These are phyloP conservation scores for Cylloceria caligata DNA, from an alignment of 2,888 invertebrate species.

Conservation along the genomic window DNA sequence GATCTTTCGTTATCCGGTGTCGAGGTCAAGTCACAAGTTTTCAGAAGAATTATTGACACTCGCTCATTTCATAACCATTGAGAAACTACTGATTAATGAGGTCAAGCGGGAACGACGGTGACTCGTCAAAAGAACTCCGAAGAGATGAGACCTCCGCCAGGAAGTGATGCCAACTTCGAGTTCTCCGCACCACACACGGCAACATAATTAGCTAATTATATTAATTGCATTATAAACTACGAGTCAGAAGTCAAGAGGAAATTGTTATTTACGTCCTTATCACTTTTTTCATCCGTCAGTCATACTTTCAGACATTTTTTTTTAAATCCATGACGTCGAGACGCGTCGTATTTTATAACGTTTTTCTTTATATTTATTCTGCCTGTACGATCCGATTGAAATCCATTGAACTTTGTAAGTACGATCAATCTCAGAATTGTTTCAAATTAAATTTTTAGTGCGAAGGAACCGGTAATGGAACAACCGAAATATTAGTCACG, in stretches of 20 bases:
- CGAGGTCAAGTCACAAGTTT: conserved; percentile 45
- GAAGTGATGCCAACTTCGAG: not conserved
- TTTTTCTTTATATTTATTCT: too few species aligned
- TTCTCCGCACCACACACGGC: not conserved
- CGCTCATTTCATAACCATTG: not conserved
- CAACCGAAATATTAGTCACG: conserved; percentile 44
- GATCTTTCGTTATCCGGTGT: conserved; percentile 61
- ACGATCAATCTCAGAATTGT: not conserved
- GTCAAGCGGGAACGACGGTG: conserved; percentile 27
- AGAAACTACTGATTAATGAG: conserved; percentile 21
- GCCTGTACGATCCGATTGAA: too few species aligned
- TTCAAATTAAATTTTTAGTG: not conserved
- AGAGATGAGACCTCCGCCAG: not conserved
- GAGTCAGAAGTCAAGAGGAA: not conserved
- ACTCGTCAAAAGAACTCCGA: conserved; percentile 35
- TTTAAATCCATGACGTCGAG: not conserved
- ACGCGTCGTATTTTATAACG: too few species aligned
- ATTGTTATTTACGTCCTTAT: not conserved
- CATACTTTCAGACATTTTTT: not conserved
- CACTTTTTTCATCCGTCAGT: not conserved
- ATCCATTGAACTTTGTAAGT: not conserved
- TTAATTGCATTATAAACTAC: not conserved
- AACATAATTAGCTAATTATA: not conserved
- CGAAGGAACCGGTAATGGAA: conserved; percentile 3
- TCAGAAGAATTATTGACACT: conserved; percentile 37